phyloP scores from a whole-genome alignment of 92 coral and sea anemone species.

The Heteractis magnifica region DNA sequence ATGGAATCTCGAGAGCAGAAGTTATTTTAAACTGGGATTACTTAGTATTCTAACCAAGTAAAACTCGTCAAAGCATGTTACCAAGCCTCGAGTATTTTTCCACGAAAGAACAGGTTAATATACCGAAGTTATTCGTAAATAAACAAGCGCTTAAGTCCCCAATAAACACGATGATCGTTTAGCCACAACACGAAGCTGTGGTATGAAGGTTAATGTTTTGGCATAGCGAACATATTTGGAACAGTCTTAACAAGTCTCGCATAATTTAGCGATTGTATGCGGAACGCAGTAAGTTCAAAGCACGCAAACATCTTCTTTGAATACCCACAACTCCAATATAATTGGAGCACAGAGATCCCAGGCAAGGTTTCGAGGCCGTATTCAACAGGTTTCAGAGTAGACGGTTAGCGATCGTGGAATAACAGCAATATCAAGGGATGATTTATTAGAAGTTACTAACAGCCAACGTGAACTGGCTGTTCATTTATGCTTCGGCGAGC shows the following conservation, averaged over 20 bases:
- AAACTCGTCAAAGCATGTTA: slow-evolving; percentile 9
- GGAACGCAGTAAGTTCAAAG: slow-evolving; percentile 26
- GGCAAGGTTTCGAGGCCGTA: background rate
- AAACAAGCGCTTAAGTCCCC: slow-evolving; percentile 31
- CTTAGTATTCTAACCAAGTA: background rate
- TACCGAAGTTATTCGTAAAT: background rate
- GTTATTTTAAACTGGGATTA: background rate
- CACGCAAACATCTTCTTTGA: slow-evolving; percentile 29
- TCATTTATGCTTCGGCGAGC: slow-evolving; percentile 39
- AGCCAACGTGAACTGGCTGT: slow-evolving; percentile 9
- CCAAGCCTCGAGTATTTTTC: slow-evolving; percentile 8
- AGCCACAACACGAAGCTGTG: slow-evolving; percentile 54
- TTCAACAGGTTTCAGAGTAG: slow-evolving; percentile 30
- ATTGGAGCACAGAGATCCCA: slow-evolving; percentile 1
- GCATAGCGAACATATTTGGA: slow-evolving; percentile 82
- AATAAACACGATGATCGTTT: slow-evolving; percentile 34
- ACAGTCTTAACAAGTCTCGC: slow-evolving; percentile 71
- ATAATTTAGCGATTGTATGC: slow-evolving; percentile 51
- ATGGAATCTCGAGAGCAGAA: background rate
- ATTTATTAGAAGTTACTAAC: slow-evolving; percentile 14
- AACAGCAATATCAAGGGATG: slow-evolving; percentile 10
- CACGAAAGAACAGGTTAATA: slow-evolving; percentile 8
- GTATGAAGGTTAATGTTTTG: slow-evolving; percentile 65
- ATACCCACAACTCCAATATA: slow-evolving; percentile 5
- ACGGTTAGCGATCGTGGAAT: slow-evolving; percentile 15